Evolutionary conservation across 2,113 vertebrate genomes (phyloP).

Genomic region (Artemisiospiza belli): DNA sequence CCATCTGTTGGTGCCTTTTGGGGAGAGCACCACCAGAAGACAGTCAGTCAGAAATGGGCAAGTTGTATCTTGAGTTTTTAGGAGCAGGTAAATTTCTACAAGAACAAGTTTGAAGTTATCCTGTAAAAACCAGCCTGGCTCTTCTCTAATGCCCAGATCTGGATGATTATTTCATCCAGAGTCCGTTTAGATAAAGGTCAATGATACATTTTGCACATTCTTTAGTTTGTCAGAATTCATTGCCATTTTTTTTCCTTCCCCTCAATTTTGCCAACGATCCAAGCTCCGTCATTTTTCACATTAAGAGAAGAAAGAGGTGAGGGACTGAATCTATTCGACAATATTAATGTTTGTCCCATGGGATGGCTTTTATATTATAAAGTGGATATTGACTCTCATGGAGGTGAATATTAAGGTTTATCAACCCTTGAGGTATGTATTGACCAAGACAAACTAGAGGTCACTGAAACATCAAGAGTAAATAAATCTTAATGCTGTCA

Average conservation of each 20-base stretch:
- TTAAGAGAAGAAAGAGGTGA: constrained; percentile 21
- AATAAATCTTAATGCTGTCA: constrained; percentile 66
- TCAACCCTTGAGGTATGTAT: constrained; percentile 48
- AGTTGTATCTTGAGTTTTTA: neutral
- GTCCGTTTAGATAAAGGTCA: constrained; percentile 7
- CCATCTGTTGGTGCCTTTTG: neutral
- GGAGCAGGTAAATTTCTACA: neutral
- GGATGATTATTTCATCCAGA: neutral
- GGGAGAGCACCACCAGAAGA: neutral
- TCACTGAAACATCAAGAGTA: constrained; percentile 59
- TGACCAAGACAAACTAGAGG: constrained; percentile 61
- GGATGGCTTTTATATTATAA: constrained; percentile 30
- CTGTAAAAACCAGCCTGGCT: neutral
- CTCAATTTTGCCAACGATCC: neutral
- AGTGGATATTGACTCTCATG: constrained; percentile 56
- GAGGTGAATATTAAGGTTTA: constrained; percentile 66
- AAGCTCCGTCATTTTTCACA: neutral
- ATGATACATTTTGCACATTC: neutral
- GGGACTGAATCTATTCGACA: neutral
- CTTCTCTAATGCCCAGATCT: neutral
- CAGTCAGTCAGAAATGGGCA: neutral
- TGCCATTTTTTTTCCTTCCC: neutral
- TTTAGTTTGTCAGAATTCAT: constrained; percentile 13
- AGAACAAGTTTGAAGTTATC: neutral
- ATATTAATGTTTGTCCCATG: constrained; percentile 53